phyloP scores from a whole-genome alignment of 2,113 vertebrate species.

The Collichthys lucidus region DNA sequence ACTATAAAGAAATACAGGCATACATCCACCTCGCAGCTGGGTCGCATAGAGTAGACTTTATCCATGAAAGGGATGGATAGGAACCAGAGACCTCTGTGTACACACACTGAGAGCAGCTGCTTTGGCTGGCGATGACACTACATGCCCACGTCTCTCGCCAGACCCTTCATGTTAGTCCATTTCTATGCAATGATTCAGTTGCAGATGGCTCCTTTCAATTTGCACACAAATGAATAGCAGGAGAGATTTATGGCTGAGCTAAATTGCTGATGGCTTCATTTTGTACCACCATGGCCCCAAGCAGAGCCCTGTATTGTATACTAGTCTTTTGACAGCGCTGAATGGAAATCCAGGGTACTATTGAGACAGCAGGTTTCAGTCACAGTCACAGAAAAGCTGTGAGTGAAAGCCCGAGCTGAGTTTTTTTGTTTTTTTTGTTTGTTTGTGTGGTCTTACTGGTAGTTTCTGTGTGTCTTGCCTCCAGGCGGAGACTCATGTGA shows the following conservation, averaged over 20 bases:
- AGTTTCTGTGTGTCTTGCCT: slow-evolving; percentile 52
- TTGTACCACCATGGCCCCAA: slow-evolving; percentile 24
- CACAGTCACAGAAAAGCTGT: slow-evolving; percentile 6
- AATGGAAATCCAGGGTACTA: slow-evolving; percentile 47
- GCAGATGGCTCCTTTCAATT: slow-evolving; percentile 65
- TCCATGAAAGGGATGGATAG: background rate
- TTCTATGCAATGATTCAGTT: slow-evolving; percentile 42
- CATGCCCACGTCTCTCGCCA: slow-evolving; percentile 20
- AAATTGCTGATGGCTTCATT: slow-evolving; percentile 60
- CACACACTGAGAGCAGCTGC: slow-evolving; percentile 52
- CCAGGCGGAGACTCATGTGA: slow-evolving; percentile 95
- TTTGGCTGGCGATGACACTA: slow-evolving; percentile 36
- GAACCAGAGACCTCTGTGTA: slow-evolving; percentile 18
- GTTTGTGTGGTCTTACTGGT: slow-evolving; percentile 27
- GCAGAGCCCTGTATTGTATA: slow-evolving; percentile 46
- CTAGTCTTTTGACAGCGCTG: slow-evolving; percentile 44
- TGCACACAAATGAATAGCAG: slow-evolving; percentile 55
- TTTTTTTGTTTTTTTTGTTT: background rate
- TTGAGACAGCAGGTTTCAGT: slow-evolving; percentile 46
- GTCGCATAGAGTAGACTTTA: slow-evolving; percentile 18
- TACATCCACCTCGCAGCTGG: slow-evolving; percentile 2
- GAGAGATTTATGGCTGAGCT: slow-evolving; percentile 44
- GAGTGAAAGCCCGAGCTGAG: slow-evolving; percentile 19
- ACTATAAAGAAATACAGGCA: background rate
- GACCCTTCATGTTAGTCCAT: slow-evolving; percentile 34